Percentiles rank a stretch among this genome's conserved stretches.
These are phyloP conservation scores for Mus caroli DNA, from an alignment of 2,797 vertebrate genomes.

Conservation along the genomic window DNA sequence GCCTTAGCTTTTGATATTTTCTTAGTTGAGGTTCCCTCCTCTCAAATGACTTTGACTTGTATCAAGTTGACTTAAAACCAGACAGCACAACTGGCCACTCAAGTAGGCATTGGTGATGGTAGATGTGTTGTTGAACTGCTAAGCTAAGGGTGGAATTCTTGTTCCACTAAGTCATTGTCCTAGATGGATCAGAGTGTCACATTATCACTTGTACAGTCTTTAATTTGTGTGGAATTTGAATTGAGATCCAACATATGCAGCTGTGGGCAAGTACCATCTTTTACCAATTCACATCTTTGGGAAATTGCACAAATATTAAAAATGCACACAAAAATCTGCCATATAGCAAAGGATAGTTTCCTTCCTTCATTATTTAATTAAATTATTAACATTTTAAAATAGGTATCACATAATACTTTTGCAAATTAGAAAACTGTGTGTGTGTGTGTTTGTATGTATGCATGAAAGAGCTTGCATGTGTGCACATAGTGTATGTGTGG, in stretches of 20 bases:
- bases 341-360: background rate
- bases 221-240: background rate
- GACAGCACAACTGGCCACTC: background rate
- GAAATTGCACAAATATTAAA: background rate
- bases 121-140: background rate
- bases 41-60: background rate
- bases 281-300: background rate
- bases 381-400: slow-evolving; percentile 1
- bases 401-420: background rate
- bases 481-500: background rate
- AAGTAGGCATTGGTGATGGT: background rate
- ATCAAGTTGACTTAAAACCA: background rate
- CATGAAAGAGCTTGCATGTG: background rate
- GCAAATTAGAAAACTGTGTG: background rate
- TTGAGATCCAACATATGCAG: background rate
- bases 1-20: background rate
- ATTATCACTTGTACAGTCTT: background rate
- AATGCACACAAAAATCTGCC: background rate
- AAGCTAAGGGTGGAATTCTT: background rate
- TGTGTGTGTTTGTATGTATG: no score
- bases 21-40: background rate
- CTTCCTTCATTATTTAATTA: slow-evolving; percentile 43
- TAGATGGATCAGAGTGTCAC: background rate
- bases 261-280: background rate
- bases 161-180: background rate